These are phyloP conservation scores for Lamprologus speciosus DNA, from an alignment of 2,113 vertebrate genomes.

Conservation along the genomic window DNA sequence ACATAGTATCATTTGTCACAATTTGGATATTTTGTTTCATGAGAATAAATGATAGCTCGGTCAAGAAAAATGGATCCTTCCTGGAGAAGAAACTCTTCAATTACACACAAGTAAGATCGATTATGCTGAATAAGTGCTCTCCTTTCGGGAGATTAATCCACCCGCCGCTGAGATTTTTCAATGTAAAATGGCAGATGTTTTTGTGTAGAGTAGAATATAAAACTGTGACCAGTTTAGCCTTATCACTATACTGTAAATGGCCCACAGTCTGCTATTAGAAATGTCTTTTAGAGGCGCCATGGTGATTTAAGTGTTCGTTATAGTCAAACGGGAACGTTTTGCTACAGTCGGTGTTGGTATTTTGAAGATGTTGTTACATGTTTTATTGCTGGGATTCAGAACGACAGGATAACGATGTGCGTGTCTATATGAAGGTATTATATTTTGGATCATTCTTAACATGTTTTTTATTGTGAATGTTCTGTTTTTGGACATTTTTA, in stretches of 20 bases:
- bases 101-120: not conserved
- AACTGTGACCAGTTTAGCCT: constrained; percentile 66
- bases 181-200: constrained; percentile 50
- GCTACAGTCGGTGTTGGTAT: constrained; percentile 37
- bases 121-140: constrained; percentile 30
- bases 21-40: constrained; percentile 14
- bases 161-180: constrained; percentile 43
- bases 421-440: constrained; percentile 21
- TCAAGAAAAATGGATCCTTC: not conserved
- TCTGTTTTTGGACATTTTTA: not conserved
- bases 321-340: constrained; percentile 7
- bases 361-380: constrained; percentile 36
- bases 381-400: constrained; percentile 25
- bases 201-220: constrained; percentile 53
- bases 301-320: constrained; percentile 44
- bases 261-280: constrained; percentile 38
- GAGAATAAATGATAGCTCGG: not conserved
- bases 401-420: not conserved
- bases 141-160: not conserved
- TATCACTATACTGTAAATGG: constrained; percentile 45
- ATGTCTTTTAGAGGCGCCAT: constrained; percentile 10
- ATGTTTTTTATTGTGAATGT: constrained; percentile 15
- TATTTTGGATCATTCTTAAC: not conserved
- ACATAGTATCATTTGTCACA: not conserved
- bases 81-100: not conserved